Percentiles rank a stretch among this genome's conserved stretches.
Conservation (phyloP, 2,113 vertebrate species). For the Mesitornis unicolor region DNA sequence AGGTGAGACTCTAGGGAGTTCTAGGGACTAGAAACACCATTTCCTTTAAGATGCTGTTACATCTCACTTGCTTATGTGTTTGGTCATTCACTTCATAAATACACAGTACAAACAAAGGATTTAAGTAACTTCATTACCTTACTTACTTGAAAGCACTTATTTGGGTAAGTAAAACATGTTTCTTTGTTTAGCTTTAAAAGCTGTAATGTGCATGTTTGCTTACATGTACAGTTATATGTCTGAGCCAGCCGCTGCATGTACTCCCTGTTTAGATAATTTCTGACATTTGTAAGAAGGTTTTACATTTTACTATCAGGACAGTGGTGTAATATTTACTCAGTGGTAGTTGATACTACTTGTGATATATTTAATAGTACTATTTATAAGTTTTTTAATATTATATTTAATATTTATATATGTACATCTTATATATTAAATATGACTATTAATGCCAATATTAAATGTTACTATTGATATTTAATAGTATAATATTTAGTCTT, state of each 20-base stretch:
- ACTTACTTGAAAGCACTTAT: not conserved
- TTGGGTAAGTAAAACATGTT: not conserved
- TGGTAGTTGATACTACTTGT: not conserved
- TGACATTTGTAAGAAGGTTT: no score
- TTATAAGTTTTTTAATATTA: not conserved
- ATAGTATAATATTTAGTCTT: not conserved
- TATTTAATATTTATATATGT: not conserved
- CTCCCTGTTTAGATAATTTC: not conserved
- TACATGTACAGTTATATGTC: not conserved
- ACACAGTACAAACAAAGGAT: not conserved
- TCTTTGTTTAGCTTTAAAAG: not conserved
- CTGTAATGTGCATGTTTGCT: rapidly evolving
- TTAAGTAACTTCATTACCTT: not conserved
- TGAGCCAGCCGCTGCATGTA: not conserved
- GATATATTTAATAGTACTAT: not conserved
- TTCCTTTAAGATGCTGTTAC: not conserved
- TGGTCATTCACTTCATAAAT: not conserved
- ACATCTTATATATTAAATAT: not conserved
- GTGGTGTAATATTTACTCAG: not conserved
- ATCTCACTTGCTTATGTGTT: rapidly evolving
- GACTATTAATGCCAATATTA: not conserved
- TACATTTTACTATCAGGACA: no score
- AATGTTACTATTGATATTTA: not conserved
- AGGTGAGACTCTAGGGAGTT: not conserved
- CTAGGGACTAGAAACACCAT: not conserved